These are phyloP conservation scores for Empis stercorea DNA, from an alignment of 2,888 invertebrate species.

Conservation along the genomic window DNA sequence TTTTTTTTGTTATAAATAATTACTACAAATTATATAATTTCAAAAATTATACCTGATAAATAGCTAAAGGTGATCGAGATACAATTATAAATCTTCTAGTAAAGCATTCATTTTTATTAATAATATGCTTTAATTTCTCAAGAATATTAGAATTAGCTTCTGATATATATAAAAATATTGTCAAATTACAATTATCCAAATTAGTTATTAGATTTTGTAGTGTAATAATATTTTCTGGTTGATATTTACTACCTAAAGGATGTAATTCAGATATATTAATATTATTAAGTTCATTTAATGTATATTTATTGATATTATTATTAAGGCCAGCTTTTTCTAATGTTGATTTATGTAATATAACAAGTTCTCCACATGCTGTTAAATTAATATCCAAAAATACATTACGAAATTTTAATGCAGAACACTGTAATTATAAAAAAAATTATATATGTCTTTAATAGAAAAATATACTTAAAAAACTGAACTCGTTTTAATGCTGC, in stretches of 20 bases:
- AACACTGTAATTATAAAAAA: constrained; percentile 22
- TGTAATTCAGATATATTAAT: constrained; percentile 33
- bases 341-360: constrained; percentile 27
- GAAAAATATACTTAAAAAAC: not conserved
- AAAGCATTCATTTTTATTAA: constrained; percentile 24
- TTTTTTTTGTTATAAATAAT: not conserved
- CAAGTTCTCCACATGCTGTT: constrained; percentile 32
- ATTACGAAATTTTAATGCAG: constrained; percentile 30
- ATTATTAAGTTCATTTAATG: constrained; percentile 27
- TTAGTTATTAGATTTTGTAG: constrained; percentile 27
- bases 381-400: constrained; percentile 31
- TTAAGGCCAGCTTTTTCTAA: constrained; percentile 27
- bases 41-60: constrained; percentile 27
- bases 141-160: constrained; percentile 29
- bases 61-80: constrained; percentile 31
- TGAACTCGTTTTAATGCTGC: constrained; percentile 27
- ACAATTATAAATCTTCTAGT: constrained; percentile 28
- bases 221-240: constrained; percentile 29
- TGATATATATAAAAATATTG: constrained; percentile 30
- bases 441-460: not conserved
- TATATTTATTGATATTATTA: constrained; percentile 22
- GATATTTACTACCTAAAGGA: constrained; percentile 33
- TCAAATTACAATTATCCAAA: constrained; percentile 25
- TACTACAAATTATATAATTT: not conserved
- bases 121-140: constrained; percentile 25